Evolutionary conservation across 2,888 invertebrate genomes (phyloP).

Genomic region (Cheilosia grossa): DNA sequence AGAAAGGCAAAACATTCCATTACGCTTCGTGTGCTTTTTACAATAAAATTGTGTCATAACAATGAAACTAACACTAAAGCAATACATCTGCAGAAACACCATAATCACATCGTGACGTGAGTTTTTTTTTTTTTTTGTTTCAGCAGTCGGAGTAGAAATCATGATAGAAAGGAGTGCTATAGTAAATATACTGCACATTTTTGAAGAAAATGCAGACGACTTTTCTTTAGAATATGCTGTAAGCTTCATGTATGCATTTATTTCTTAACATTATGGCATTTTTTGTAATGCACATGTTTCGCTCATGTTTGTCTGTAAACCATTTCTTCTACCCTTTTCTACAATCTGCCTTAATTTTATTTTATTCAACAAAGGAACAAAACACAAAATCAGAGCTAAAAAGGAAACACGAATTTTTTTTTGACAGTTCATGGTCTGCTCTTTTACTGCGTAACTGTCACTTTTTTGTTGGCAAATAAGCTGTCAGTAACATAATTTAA

Average conservation of each 20-base stretch:
- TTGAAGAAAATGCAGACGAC: conserved; percentile 13
- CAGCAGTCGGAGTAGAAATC: background rate
- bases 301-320: too few species aligned
- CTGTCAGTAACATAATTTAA: background rate
- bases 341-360: too few species aligned
- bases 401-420: too few species aligned
- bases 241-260: background rate
- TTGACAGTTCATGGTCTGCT: too few species aligned
- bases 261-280: too few species aligned
- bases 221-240: conserved; percentile 38
- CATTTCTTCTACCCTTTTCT: too few species aligned
- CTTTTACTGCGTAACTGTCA: too few species aligned
- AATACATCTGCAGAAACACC: conserved; percentile 28
- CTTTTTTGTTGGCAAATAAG: too few species aligned
- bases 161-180: conserved; percentile 1
- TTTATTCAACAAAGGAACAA: too few species aligned
- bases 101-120: conserved; percentile 21
- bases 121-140: conserved; percentile 23
- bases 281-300: too few species aligned
- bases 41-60: conserved; percentile 21
- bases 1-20: too few species aligned
- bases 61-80: conserved; percentile 11
- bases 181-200: conserved; percentile 15
- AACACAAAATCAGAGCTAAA: too few species aligned
- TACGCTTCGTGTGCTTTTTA: conserved; percentile 12